Evolutionary conservation across 2,113 vertebrate species (phyloP).

Genomic region (Proterorhinus semilunaris): DNA sequence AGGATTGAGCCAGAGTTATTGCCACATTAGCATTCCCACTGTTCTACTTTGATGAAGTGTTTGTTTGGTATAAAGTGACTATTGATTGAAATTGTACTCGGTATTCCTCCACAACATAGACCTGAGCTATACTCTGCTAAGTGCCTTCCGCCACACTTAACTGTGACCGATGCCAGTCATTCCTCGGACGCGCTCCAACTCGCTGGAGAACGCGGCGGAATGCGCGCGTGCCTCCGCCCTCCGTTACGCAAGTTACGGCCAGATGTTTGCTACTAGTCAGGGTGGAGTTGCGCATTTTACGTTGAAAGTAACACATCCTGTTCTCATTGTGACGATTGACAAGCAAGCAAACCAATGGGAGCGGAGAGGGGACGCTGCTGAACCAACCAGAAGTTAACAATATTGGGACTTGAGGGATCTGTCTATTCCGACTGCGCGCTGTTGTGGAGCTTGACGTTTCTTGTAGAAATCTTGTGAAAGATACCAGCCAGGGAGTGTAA

Average conservation of each 20-base stretch:
- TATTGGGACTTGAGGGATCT: constrained; percentile 26
- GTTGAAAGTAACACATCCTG: constrained; percentile 61
- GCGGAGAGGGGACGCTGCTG: background rate
- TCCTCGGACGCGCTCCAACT: constrained; percentile 68
- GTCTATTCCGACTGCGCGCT: constrained; percentile 31
- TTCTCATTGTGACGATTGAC: constrained; percentile 34
- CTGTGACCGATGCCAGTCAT: constrained; percentile 47
- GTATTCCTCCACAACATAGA: background rate
- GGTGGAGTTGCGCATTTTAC: constrained; percentile 73
- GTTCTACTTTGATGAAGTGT: background rate
- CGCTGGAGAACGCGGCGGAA: constrained; percentile 60
- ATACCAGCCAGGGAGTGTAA: constrained; percentile 3
- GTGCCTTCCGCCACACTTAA: constrained; percentile 24
- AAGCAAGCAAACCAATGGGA: constrained; percentile 50
- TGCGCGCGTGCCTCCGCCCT: constrained; percentile 52
- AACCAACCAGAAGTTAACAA: constrained; percentile 75
- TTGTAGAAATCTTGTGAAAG: constrained; percentile 49
- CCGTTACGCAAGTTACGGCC: constrained; percentile 57
- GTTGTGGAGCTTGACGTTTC: constrained; percentile 51
- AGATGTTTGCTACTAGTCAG: constrained; percentile 67
- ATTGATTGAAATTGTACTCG: background rate
- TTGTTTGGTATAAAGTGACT: background rate
- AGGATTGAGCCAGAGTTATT: background rate
- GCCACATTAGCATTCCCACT: background rate
- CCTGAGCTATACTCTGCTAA: constrained; percentile 6